Conservation (phyloP, 2,888 invertebrate genomes). For the Antheraea yamamai region DNA sequence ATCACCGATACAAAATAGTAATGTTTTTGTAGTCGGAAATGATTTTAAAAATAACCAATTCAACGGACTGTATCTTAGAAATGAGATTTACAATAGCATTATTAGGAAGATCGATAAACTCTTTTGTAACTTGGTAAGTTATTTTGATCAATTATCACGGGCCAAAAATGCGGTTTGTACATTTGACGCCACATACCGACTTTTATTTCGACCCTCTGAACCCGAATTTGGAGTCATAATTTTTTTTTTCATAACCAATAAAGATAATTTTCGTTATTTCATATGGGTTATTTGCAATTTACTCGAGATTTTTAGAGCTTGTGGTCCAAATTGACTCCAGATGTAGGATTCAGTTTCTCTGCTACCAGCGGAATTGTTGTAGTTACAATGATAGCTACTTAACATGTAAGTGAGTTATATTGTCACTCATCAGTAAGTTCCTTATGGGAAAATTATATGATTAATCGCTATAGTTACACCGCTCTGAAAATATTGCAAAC, state of each 20-base stretch:
- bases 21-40: slow-evolving; percentile 64
- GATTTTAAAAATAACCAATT: slow-evolving; percentile 58
- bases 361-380: not conserved
- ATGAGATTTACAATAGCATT: slow-evolving; percentile 71
- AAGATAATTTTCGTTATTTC: too few species aligned
- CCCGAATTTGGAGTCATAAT: too few species aligned
- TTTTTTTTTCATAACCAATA: too few species aligned
- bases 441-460: not conserved
- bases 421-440: not conserved
- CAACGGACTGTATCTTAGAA: slow-evolving; percentile 59
- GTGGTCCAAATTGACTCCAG: too few species aligned
- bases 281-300: too few species aligned
- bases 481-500: not conserved
- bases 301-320: too few species aligned
- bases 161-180: too few species aligned
- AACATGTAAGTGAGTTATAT: not conserved
- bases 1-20: slow-evolving; percentile 62
- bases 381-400: not conserved
- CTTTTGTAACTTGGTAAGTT: slow-evolving; percentile 74
- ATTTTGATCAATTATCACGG: too few species aligned
- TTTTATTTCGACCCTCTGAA: too few species aligned
- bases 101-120: slow-evolving; percentile 73
- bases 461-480: not conserved
- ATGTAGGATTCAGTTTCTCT: not conserved
- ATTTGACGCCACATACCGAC: too few species aligned